Conservation (phyloP, 2,113 vertebrate genomes). For the Urocynchramus pylzowi region DNA sequence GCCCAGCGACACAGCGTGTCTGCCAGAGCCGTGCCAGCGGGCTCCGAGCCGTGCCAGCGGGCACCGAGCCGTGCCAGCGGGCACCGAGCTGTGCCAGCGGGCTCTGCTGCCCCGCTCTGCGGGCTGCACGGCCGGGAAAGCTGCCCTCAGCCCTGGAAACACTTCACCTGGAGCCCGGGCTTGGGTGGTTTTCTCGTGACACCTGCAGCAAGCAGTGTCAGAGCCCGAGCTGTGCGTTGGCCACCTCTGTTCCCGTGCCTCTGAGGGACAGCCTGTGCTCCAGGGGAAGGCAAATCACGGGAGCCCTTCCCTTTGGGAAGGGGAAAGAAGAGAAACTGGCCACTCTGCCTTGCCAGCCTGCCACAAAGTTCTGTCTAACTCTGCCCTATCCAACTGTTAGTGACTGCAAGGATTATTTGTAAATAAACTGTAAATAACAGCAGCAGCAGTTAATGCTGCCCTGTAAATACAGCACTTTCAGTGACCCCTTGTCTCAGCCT, state of each 20-base stretch:
- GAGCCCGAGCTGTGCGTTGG: rapidly evolving
- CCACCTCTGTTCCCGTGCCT: not conserved
- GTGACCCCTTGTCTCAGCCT: not conserved
- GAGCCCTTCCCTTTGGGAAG: not conserved
- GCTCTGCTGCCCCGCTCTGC: too few species aligned
- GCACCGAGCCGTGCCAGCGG: too few species aligned
- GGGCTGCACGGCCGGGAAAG: not conserved
- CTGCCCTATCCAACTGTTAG: not conserved
- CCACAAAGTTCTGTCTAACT: not conserved
- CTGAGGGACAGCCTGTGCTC: not conserved
- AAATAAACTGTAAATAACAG: not conserved
- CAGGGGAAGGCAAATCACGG: not conserved
- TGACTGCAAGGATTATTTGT: not conserved
- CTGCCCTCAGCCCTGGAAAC: not conserved
- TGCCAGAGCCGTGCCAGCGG: not conserved
- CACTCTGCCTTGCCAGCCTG: not conserved
- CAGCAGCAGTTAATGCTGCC: not conserved
- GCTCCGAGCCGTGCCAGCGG: not conserved
- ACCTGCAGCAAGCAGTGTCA: rapidly evolving
- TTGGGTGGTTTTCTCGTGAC: not conserved
- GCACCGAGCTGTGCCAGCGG: not conserved
- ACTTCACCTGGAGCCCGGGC: rapidly evolving
- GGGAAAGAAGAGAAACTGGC: not conserved
- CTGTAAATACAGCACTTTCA: not conserved
- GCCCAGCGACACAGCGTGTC: too few species aligned